Base-by-base conservation (phyloP, 23 tunicate species). In the Phallusia fumigata region DNA sequence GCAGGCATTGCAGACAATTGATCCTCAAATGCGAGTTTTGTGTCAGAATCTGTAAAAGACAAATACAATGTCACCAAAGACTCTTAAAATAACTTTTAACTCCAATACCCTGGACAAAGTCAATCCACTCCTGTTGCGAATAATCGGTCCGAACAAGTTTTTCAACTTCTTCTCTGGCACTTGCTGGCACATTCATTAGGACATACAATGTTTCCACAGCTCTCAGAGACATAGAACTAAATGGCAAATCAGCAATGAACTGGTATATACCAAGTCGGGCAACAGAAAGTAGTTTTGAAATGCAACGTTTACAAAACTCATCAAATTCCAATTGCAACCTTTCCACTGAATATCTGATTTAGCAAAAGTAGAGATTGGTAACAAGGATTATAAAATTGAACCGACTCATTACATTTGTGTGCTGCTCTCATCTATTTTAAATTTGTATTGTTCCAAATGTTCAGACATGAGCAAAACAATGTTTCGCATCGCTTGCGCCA, bases 111-210 rank as follows among this genome's bases (percentile, higher is more conserved):
- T 94, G 90, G 44, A 94, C 87, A 75, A 94, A 94, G 33, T 94
- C 98, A 32, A 89, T 76, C 98, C 98, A 94, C 36, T 94, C 98
- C 44, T 89, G 90, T 74, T 76, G 40, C 2, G 90, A 33, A 76
- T 94, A 94, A 0, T 77, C 82, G 6, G 89, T 79, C 15, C 86
- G 85, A 0, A 83, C 83, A n/a, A 94, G 87, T 18, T 50, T 86
- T 78, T 94, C 98, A 1, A 94, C 94, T 80, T 94, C 98, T 1
- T 87, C 79, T 51, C 98, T 76, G 0, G 84, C 88, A 31, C 94
- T 88, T 24, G 98, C 88, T 6, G 98, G 98, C 22, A 94, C 98
- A 65, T 94, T 94, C 98, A 94, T 94, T 74, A 94, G 64, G 34
- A 94, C 85, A 69, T 94, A 94, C 36, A 89, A 64, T 13, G 90